Base-by-base conservation (phyloP, 2,113 vertebrate species). In the Charadrius vociferus region DNA sequence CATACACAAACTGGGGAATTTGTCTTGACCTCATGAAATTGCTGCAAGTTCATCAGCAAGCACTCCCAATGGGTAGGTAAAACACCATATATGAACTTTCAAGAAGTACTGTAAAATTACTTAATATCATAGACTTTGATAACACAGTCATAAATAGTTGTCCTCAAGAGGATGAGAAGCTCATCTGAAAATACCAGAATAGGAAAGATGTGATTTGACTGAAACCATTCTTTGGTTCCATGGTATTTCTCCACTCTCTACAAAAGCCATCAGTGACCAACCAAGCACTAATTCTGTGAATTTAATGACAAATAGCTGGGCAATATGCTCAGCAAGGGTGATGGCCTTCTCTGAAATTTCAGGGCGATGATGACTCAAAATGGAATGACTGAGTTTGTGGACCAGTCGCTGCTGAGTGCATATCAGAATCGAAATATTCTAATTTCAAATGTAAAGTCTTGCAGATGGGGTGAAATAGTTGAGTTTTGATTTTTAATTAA, bases 371-470 rank as follows among this genome's bases (percentile, higher is more conserved):
- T 52, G 34, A 56, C 10, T 61, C 9, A 52, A 56, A 75, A 56
- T 34, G 6, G 11, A 43, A 15, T 6, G 45, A 26, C 3, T 39
- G 62, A 50, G 16, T 61, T 53, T 75, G 14, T 81, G 39, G 18
- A 36, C 24, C 12, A 52, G 14, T 88, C 8, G 23, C 7, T 75
- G 29, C 14, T 3, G 43, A 90, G 53, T 32, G 32, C 26, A 91
- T 91, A 81, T 96, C 55, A 82, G 45, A 96, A 90, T 50, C n/a
- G 84, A 96, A 52, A 91, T 77, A 86, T 89, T 78, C 49, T 26
- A 26, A 3, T 21, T 93, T 63, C 66, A 94, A 71, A 80, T 43
- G 34, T 88, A 77, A 95, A 92, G 91, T 82, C 70, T 95, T 79
- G 55, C 78, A 90, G 86, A 68, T 13, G 6, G 2, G 29, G 13